Evolutionary conservation across 2,113 vertebrate genomes (phyloP), one percentile per base, ranked within the genome.

Genomic region (Tricholaema leucomelas): DNA sequence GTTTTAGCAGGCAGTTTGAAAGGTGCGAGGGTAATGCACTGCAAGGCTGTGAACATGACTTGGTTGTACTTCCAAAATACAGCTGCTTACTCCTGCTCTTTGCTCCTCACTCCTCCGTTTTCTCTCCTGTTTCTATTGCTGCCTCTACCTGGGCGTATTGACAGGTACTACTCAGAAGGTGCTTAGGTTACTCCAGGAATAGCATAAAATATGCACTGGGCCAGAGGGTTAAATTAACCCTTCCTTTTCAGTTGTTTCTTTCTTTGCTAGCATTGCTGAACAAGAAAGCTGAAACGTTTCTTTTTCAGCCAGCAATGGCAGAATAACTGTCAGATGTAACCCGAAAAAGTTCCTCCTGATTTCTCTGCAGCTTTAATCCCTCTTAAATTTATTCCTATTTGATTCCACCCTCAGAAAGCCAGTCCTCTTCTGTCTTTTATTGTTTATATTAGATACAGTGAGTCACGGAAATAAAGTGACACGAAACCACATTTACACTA

Each of bases 381-480:
- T 91, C 79, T 80, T 91, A 87, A 94, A 85, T 95, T 89, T 90
- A 94, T 95, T 93, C 93, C 64, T 84, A 88, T 85, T 82, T 66
- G 42, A 94, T 94, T 95, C 92, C 93, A 81, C 92, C 91, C 77
- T 91, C 93, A 78, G 87, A 95, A 91, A 93, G 69, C 40, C 63
- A 83, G 58, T 61, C 64, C 48, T 86, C 61, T 67, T 87, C 82
- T 73, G 61, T 38, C 44, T 93, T 94, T 90, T 76, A 94, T 81
- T 96, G 92, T 95, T 96, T 96, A 81, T 93, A 90, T 93, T 94
- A 79, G 89, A 95, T 86, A 86, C 52, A 91, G 73, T 90, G 93
- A 93, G 84, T 96, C 96, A 96, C 8, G 79, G 81, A 93, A 96
- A 93, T 77, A 78, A 94, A 91, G 92, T 91, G 94, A 95, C 91